phyloP scores from a whole-genome alignment of 2,888 invertebrate species.

The Kryphioiulus occultus region DNA sequence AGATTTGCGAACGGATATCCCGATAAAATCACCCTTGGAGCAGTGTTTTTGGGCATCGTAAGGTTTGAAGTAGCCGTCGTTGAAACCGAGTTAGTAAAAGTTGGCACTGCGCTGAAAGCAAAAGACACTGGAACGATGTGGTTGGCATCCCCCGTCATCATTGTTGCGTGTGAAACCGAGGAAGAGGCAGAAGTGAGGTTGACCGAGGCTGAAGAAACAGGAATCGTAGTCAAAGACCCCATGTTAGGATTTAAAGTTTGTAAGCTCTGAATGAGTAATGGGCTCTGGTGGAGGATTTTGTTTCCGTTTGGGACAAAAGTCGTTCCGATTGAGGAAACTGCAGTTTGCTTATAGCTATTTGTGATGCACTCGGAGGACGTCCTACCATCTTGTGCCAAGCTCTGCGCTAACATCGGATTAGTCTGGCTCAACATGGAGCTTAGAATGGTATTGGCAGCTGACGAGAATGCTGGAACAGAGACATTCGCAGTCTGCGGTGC shows the following conservation, averaged over 20 bases:
- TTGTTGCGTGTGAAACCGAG: not conserved
- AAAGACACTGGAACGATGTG: constrained; percentile 33
- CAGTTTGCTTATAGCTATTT: not conserved
- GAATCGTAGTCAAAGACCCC: constrained; percentile 41
- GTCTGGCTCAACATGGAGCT: constrained; percentile 52
- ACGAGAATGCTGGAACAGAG: not conserved
- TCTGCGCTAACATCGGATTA: constrained; percentile 50
- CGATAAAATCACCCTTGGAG: constrained; percentile 43
- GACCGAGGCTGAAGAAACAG: constrained; percentile 50
- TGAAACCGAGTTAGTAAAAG: constrained; percentile 43
- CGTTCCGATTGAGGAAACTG: constrained; percentile 8
- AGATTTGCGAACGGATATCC: constrained; percentile 51
- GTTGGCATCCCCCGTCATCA: not conserved
- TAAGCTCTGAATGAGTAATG: constrained; percentile 43
- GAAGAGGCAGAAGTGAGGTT: not conserved
- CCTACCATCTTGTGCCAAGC: constrained; percentile 41
- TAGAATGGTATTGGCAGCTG: constrained; percentile 36
- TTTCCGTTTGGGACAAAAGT: constrained; percentile 32
- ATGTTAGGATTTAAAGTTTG: constrained; percentile 20
- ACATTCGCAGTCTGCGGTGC: not conserved
- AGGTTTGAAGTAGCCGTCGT: not conserved
- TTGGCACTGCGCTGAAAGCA: not conserved
- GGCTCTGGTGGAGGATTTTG: constrained; percentile 42
- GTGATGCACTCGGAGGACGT: not conserved
- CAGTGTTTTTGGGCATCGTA: constrained; percentile 18